These are phyloP conservation scores for Stenolophus ochropezus DNA, from an alignment of 2,888 invertebrate genomes.

Conservation along the genomic window DNA sequence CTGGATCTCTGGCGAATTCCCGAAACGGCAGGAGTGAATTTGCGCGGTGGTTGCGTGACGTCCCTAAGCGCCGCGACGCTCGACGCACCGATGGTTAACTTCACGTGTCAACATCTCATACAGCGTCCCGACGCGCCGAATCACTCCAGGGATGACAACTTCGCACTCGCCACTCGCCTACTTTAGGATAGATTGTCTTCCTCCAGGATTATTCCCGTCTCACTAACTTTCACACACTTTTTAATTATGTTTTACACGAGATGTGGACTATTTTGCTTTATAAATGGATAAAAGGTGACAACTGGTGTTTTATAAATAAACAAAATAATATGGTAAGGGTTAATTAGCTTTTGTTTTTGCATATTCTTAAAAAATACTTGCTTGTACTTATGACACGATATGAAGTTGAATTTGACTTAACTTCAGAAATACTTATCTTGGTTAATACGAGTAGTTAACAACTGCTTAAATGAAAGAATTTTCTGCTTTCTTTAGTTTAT, in stretches of 20 bases:
- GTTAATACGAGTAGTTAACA: too few relatives aligned
- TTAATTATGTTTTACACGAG: slow-evolving; percentile 24
- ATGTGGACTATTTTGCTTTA: not conserved
- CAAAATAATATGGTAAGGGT: too few relatives aligned
- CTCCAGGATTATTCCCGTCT: slow-evolving; percentile 6
- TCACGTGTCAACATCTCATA: slow-evolving; percentile 66
- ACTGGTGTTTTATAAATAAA: not conserved
- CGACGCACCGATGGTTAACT: slow-evolving; percentile 64
- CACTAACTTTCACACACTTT: not conserved
- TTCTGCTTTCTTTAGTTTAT: too few relatives aligned
- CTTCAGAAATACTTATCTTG: too few relatives aligned
- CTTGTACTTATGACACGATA: too few relatives aligned
- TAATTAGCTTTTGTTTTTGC: too few relatives aligned
- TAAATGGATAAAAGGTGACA: not conserved
- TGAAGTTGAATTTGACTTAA: too few relatives aligned
- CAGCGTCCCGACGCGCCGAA: slow-evolving; percentile 64
- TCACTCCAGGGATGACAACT: slow-evolving; percentile 59
- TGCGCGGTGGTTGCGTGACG: not conserved
- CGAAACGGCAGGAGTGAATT: not conserved
- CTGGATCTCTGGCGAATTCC: not conserved
- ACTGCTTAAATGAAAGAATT: too few relatives aligned
- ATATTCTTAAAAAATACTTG: too few relatives aligned
- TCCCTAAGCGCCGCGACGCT: slow-evolving; percentile 31
- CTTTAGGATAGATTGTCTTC: slow-evolving; percentile 20
- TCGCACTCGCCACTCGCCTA: not conserved